These are phyloP conservation scores for Achroia grisella DNA, from an alignment of 1,140 invertebrate species.

Conservation along the genomic window DNA sequence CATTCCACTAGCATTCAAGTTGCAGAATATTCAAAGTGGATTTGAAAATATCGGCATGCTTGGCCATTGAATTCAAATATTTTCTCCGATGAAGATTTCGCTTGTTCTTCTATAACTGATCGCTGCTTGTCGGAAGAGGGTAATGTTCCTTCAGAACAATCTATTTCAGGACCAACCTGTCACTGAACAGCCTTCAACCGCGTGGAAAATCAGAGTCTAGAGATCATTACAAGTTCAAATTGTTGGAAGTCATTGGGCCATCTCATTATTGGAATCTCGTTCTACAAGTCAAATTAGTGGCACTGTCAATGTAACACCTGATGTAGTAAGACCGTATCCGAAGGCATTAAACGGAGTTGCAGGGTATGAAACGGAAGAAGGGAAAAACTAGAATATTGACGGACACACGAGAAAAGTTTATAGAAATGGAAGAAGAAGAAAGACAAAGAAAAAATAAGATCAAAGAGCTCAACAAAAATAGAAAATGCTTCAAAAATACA, in stretches of 20 bases:
- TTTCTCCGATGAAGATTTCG: conserved; percentile 32
- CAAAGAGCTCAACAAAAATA: conserved; percentile 13
- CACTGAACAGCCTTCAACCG: too few species aligned
- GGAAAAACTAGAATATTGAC: conserved; percentile 19
- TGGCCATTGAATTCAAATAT: conserved; percentile 31
- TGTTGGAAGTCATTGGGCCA: conserved; percentile 4
- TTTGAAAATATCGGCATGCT: conserved; percentile 31
- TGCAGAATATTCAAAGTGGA: conserved; percentile 28
- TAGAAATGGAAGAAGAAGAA: too few species aligned
- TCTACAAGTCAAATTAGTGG: neutral
- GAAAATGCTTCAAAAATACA: conserved; percentile 15
- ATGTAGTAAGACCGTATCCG: conserved; percentile 19
- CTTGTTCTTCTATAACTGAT: too few species aligned
- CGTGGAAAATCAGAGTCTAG: too few species aligned
- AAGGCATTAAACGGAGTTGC: conserved; percentile 7
- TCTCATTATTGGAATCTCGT: conserved; percentile 2
- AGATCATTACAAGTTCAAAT: conserved; percentile 2
- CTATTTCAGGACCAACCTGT: conserved; percentile 4
- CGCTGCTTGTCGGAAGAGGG: conserved; percentile 11
- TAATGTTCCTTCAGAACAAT: conserved; percentile 5
- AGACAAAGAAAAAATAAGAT: conserved; percentile 8
- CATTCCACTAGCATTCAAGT: conserved; percentile 26
- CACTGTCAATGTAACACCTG: conserved; percentile 9
- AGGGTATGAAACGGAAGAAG: conserved; percentile 10
- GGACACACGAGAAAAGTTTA: conserved; percentile 15